Evolutionary conservation across 2,888 invertebrate species (phyloP), one percentile per base, ranked within the genome.

Genomic region (Podotricha telesiphe): DNA sequence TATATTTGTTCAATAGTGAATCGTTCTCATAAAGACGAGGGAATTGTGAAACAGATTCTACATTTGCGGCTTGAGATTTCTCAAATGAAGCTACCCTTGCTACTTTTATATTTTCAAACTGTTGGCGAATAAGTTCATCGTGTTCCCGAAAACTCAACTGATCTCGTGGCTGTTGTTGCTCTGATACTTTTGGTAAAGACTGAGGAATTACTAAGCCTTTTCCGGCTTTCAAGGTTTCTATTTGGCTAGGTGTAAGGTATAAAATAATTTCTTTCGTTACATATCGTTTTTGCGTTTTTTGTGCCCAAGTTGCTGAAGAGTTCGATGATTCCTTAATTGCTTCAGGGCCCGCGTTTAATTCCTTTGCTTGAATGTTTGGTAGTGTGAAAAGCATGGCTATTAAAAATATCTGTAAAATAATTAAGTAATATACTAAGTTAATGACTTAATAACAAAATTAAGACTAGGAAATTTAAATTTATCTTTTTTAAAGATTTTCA

Each of bases 231-330:
- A 88, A 79, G 34, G 81, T 79, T 65, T 77, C 80, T 50, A 88
- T 88, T 78, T 91, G 89, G 17, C 80, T 82, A 3, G 87, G 86
- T 63, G 91, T 91, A 40, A 91, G 76, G 68, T 87, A 90, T 22
- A 91, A 74, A 34, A 90, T 80, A 42, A 87, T 79, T 76, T 91
- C 89, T 76, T 84, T 87, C 51, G 79, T 82, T 67, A 80, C 81
- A 68, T 78, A 78, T 68, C 79, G 74, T 69, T 76, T 75, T 53
- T 73, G 73, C 45, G 50, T 68, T 7, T 69, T 61, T 67, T 76
- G 69, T 68, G 53, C 11, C 62, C 78, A 61, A 68, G 68, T 47
- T 42, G 72, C 64, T 40, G 76, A 62, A 17, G 74, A 51, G 17
- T 79, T 77, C 11, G 75, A 48, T 19, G 67, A 47, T 20, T 79